phyloP scores from a whole-genome alignment of 2,113 vertebrate species.

The Anas platyrhynchos region DNA sequence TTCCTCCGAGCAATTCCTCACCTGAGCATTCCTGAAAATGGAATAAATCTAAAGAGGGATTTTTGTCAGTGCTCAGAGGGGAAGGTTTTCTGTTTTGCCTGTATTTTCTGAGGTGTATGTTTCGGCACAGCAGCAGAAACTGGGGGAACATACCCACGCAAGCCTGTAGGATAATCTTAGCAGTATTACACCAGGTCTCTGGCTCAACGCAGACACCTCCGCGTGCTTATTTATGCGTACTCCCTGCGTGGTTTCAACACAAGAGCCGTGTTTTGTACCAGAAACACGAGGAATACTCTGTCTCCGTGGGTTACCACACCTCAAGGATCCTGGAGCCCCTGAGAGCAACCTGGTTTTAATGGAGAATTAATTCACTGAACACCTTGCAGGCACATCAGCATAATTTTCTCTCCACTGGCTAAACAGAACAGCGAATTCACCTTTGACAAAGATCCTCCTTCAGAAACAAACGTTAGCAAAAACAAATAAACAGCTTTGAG shows the following conservation, averaged over 20 bases:
- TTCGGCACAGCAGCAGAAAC: background rate
- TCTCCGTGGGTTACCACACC: background rate
- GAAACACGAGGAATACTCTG: background rate
- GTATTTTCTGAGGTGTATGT: rapidly evolving
- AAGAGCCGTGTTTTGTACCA: background rate
- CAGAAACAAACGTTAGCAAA: slow-evolving; percentile 41
- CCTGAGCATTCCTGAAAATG: rapidly evolving
- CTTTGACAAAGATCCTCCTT: background rate
- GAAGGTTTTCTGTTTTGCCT: background rate
- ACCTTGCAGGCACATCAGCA: background rate
- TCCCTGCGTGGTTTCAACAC: rapidly evolving
- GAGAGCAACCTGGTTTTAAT: background rate
- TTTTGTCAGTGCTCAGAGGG: background rate
- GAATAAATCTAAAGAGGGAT: rapidly evolving
- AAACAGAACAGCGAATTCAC: background rate
- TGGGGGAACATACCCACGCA: rapidly evolving
- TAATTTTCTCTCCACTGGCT: background rate
- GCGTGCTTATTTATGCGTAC: rapidly evolving
- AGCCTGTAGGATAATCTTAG: rapidly evolving
- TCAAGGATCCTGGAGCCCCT: background rate
- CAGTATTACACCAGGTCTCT: background rate
- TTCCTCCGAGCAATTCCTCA: background rate
- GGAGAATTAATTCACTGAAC: background rate
- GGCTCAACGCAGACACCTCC: background rate
- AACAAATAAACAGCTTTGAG: background rate